These are phyloP conservation scores for Gavia stellata DNA, from an alignment of 2,113 vertebrate genomes.

Conservation along the genomic window DNA sequence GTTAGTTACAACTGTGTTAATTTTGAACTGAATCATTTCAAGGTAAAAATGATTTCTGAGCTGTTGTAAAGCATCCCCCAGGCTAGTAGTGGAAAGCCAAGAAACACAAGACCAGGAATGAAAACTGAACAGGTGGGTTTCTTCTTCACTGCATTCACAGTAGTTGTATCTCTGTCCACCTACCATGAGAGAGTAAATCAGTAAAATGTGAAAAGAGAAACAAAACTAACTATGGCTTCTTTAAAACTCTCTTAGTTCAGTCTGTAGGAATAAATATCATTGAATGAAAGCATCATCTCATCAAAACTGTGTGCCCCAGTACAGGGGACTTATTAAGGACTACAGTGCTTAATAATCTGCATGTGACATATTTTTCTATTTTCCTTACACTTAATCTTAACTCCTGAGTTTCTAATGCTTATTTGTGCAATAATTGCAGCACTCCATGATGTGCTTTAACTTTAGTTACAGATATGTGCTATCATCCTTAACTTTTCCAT, in stretches of 20 bases:
- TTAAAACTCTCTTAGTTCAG: background rate
- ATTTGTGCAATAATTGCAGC: background rate
- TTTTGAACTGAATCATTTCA: constrained; percentile 1
- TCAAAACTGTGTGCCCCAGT: background rate
- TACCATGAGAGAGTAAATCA: background rate
- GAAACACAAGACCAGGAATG: background rate
- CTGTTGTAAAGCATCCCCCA: background rate
- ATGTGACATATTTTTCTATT: background rate
- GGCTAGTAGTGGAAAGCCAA: background rate
- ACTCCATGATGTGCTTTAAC: background rate
- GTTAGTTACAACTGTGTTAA: background rate
- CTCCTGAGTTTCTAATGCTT: background rate
- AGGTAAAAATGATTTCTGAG: background rate
- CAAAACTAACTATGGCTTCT: background rate
- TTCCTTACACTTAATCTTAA: background rate
- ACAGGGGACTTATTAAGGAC: background rate
- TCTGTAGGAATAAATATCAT: background rate
- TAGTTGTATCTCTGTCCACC: background rate
- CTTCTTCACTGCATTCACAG: background rate
- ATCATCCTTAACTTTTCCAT: background rate
- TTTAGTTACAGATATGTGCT: background rate
- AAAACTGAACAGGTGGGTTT: background rate
- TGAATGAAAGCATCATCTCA: no score
- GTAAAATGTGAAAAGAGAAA: background rate
- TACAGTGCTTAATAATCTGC: background rate